Evolutionary conservation across 2,113 vertebrate genomes (phyloP).

Genomic region (Callithrix jacchus): DNA sequence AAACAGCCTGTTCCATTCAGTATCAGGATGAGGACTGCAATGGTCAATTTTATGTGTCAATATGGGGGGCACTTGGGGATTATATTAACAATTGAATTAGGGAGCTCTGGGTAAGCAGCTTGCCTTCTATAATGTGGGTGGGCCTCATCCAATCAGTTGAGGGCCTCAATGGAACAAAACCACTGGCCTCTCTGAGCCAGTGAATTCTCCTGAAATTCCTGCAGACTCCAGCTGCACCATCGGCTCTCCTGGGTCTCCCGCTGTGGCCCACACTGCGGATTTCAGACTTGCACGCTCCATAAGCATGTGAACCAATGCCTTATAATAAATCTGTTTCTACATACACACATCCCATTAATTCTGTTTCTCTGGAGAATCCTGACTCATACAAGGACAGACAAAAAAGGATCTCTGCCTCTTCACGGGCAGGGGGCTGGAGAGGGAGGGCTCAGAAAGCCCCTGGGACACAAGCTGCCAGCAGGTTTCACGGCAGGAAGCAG

Average conservation of each 20-base stretch:
- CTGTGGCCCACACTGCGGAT: rapidly evolving
- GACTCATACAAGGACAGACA: background rate
- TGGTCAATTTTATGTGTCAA: background rate
- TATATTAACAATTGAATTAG: background rate
- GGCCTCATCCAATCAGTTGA: background rate
- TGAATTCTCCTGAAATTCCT: too few species aligned
- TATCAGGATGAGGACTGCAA: background rate
- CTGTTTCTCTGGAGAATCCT: background rate
- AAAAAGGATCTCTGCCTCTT: background rate
- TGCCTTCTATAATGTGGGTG: rapidly evolving
- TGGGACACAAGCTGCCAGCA: background rate
- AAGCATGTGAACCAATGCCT: background rate
- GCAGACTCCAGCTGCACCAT: background rate
- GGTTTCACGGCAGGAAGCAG: rapidly evolving
- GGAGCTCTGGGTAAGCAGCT: background rate
- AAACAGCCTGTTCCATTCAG: background rate
- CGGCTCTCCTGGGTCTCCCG: background rate
- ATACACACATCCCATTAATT: rapidly evolving
- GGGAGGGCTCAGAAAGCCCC: background rate
- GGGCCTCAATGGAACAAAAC: rapidly evolving
- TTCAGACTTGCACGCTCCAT: background rate
- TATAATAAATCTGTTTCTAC: background rate
- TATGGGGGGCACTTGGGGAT: too few species aligned
- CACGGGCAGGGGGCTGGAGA: rapidly evolving
- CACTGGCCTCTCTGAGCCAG: background rate